These are phyloP conservation scores for Heliconius aoede DNA, from an alignment of 2,888 invertebrate genomes.

Conservation along the genomic window DNA sequence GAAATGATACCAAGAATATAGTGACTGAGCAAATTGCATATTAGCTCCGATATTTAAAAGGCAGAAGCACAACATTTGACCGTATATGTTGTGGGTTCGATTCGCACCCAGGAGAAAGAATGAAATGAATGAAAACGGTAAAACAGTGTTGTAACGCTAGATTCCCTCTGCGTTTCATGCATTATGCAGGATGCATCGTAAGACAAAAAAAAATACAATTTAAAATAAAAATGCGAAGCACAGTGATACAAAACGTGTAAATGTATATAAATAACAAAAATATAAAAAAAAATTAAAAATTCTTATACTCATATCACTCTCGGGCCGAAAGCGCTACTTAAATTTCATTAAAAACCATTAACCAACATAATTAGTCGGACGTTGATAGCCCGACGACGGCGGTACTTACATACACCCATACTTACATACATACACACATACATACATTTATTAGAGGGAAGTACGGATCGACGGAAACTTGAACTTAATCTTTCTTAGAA, in stretches of 20 bases:
- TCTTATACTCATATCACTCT: neutral
- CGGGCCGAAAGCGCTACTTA: constrained; percentile 1
- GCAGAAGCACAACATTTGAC: too few species aligned
- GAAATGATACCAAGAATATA: too few species aligned
- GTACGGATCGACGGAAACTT: constrained; percentile 33
- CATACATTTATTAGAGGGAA: constrained; percentile 37
- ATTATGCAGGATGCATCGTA: neutral
- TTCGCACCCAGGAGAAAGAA: too few species aligned
- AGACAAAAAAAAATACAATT: neutral
- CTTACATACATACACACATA: too few species aligned
- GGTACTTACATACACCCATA: too few species aligned
- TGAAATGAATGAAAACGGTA: neutral
- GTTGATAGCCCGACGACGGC: constrained; percentile 43
- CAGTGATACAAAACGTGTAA: neutral
- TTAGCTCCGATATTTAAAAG: too few species aligned
- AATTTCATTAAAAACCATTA: constrained; percentile 10
- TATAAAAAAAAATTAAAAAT: neutral
- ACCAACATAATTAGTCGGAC: constrained; percentile 46
- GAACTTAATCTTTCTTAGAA: constrained; percentile 32
- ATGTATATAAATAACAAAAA: neutral
- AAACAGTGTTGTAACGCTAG: too few species aligned
- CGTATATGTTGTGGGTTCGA: too few species aligned
- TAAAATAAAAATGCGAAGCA: too few species aligned
- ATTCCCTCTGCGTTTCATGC: too few species aligned
- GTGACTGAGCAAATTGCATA: too few species aligned